Conservation (phyloP, 2,113 vertebrate species). For the Asarcornis scutulata region DNA sequence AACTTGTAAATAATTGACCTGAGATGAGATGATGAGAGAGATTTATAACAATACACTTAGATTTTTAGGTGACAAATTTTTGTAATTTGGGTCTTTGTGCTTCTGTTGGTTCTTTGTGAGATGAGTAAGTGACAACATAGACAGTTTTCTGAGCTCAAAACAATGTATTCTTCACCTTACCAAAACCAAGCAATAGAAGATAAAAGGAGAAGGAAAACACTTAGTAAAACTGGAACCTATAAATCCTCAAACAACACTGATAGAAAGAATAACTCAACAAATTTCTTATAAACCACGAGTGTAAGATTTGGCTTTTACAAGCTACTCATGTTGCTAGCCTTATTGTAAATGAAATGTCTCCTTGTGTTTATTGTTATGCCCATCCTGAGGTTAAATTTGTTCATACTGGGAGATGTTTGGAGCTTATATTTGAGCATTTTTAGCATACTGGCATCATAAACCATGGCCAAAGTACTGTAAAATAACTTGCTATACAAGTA, state of each 20-base stretch:
- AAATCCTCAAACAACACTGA: background rate
- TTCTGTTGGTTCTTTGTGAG: background rate
- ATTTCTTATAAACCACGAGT: background rate
- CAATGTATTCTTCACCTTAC: background rate
- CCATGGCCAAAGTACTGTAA: background rate
- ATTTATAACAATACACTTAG: background rate
- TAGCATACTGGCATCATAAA: background rate
- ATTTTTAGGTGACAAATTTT: background rate
- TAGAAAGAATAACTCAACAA: background rate
- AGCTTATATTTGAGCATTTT: background rate
- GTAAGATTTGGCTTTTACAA: background rate
- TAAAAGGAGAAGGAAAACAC: background rate
- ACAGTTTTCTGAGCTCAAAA: background rate
- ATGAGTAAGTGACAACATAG: background rate
- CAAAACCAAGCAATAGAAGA: background rate
- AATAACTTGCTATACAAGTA: background rate
- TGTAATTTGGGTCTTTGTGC: accelerated
- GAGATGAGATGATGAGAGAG: background rate
- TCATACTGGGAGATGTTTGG: background rate
- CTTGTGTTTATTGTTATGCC: background rate
- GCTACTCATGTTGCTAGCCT: background rate
- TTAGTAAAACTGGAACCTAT: background rate
- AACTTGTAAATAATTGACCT: background rate
- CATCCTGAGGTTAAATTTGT: background rate
- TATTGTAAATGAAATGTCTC: background rate